phyloP scores from a whole-genome alignment of 2,113 vertebrate species.

The Origma solitaria region DNA sequence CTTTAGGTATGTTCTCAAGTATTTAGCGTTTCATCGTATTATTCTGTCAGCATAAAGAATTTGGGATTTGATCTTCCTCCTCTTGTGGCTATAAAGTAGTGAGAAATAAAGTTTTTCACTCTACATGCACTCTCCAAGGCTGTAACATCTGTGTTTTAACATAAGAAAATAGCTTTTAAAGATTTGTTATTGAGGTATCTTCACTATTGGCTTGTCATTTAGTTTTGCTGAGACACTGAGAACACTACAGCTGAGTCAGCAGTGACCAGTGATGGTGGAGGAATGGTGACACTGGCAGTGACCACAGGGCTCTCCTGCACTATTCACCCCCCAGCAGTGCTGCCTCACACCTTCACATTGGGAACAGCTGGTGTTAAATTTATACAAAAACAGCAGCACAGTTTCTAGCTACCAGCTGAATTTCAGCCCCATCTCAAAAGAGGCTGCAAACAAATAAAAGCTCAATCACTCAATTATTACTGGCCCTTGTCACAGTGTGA shows the following conservation, averaged over 20 bases:
- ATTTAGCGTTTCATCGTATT: neutral
- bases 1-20: neutral
- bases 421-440: neutral
- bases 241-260: neutral
- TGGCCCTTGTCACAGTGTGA: neutral
- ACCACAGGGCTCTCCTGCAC: neutral
- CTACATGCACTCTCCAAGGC: neutral
- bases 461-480: neutral
- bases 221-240: neutral
- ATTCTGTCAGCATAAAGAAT: neutral
- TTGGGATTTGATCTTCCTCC: neutral
- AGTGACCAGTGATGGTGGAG: neutral
- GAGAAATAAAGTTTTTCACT: neutral
- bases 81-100: neutral
- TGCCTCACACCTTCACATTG: neutral
- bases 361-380: neutral
- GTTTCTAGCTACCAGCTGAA: neutral
- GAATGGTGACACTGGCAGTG: neutral
- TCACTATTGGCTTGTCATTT: neutral
- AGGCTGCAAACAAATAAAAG: neutral
- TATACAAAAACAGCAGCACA: neutral
- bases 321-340: neutral
- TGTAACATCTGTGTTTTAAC: neutral
- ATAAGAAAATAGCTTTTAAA: neutral
- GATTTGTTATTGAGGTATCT: neutral